Evolutionary conservation across 1,140 invertebrate species (phyloP), one percentile per base, ranked within the genome.

Genomic region (Bacillus rossius): DNA sequence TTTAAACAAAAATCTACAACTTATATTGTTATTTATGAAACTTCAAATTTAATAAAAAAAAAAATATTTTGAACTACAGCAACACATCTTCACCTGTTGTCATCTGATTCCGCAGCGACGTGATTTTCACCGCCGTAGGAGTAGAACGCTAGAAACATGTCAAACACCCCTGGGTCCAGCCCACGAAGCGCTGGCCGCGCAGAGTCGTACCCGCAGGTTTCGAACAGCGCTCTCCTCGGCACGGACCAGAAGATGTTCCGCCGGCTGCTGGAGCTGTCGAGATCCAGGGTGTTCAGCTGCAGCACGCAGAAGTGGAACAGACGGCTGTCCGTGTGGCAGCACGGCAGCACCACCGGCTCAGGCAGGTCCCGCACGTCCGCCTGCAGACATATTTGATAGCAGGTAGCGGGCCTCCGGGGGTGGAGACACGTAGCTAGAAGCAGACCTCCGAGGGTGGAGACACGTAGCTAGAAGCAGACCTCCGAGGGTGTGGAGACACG

Each of bases 221-320:
- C 69, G 69, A 85, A 94, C n/a, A 95, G 64, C 61, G 81, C 69
- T 40, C 88, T 73, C 60, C 77, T 75, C 19, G 81, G 79, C 43
- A 81, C 80, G 56, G 82, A 78, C 79, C 89, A 95, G 80, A 86
- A 90, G 62, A 88, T 79, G 74, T 96, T 95, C 68, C 85, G 91
- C 2, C 78, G 71, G n/a, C 81, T 81, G 26, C 80, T 73, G 23
- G 53, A 68, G 2, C 77, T 75, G 68, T 83, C 76, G 3, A 90
- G 62, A 71, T 89, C 77, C 17, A 93, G 72, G 2, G 89, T 92
- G 67, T 95, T 94, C n/a, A 96, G 74, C 73, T 95, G 91, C 61
- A 90, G 84, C 37, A 91, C 80, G 8, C 85, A 84, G 71, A 94
- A 94, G 67, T 92, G 83, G 67, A 90, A 91, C 7, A 75, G 70